These are phyloP conservation scores for Drosophila burlai DNA, from an alignment of 1,140 invertebrate species.

Conservation along the genomic window DNA sequence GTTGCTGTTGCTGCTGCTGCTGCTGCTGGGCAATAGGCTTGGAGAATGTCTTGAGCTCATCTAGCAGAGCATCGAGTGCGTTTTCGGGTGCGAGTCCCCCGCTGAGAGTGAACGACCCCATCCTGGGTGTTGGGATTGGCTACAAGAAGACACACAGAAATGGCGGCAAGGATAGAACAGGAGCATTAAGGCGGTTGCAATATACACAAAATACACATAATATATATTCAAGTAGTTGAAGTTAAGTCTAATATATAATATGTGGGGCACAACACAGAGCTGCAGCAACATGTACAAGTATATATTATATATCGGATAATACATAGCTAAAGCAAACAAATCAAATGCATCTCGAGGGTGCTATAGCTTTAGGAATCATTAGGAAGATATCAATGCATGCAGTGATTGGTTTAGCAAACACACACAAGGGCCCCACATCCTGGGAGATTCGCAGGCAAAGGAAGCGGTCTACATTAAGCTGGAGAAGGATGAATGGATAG, in stretches of 20 bases:
- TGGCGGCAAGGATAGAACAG: slow-evolving; percentile 15
- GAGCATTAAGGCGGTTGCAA: slow-evolving; percentile 4
- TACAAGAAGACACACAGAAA: slow-evolving; percentile 62
- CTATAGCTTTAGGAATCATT: slow-evolving; percentile 4
- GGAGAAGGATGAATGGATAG: slow-evolving; percentile 1
- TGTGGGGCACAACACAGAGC: slow-evolving; percentile 38
- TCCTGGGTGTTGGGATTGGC: slow-evolving; percentile 86
- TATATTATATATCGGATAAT: slow-evolving; percentile 19
- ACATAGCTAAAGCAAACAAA: slow-evolving; percentile 23
- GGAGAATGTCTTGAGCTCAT: slow-evolving; percentile 94
- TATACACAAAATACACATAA: slow-evolving; percentile 64
- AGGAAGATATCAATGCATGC: slow-evolving; percentile 15
- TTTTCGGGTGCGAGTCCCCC: slow-evolving; percentile 92
- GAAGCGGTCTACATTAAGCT: slow-evolving; percentile 24
- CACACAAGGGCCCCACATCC: not conserved
- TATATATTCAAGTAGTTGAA: slow-evolving; percentile 64
- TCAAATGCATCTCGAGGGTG: not conserved
- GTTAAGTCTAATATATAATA: slow-evolving; percentile 15
- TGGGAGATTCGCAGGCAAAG: slow-evolving; percentile 16
- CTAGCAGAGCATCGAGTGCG: slow-evolving; percentile 97
- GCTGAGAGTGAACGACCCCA: slow-evolving; percentile 89
- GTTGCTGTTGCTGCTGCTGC: slow-evolving; percentile 57
- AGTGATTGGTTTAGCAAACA: slow-evolving; percentile 1
- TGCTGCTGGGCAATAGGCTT: slow-evolving; percentile 86
- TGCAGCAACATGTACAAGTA: slow-evolving; percentile 16